Percentiles rank a stretch among this genome's conserved stretches.
These are phyloP conservation scores for Machaerirhynchus nigripectus DNA, from an alignment of 2,113 vertebrate genomes.

Conservation along the genomic window DNA sequence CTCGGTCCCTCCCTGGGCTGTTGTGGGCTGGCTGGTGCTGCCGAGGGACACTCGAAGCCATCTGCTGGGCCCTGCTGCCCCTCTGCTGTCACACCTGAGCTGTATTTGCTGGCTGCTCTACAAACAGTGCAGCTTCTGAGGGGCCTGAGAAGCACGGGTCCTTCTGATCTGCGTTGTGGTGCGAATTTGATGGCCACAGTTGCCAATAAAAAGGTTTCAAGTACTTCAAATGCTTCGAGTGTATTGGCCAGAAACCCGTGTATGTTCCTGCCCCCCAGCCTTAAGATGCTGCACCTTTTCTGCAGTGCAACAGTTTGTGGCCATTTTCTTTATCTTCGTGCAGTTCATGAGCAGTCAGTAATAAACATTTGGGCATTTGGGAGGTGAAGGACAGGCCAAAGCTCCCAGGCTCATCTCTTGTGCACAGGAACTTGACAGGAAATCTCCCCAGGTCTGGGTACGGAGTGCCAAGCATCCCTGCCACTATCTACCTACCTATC, in stretches of 20 bases:
- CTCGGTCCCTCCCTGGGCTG: neutral
- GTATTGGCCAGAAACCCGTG: neutral
- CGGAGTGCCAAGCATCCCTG: neutral
- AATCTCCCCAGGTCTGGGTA: neutral
- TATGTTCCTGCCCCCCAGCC: neutral
- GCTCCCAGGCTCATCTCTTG: neutral
- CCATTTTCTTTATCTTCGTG: rapidly evolving
- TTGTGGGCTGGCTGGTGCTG: neutral
- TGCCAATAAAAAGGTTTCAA: neutral
- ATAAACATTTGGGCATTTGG: neutral
- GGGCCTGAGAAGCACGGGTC: neutral
- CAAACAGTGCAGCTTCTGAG: neutral
- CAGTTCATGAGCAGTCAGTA: neutral
- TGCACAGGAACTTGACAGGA: neutral
- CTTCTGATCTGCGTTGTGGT: neutral
- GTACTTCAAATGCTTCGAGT: neutral
- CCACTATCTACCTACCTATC: neutral
- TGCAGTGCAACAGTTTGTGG: neutral
- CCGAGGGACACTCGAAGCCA: neutral
- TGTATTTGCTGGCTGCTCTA: neutral
- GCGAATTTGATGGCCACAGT: neutral
- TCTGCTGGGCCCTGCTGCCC: neutral
- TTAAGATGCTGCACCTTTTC: neutral
- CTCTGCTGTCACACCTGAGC: neutral
- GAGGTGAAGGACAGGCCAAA: neutral